Evolutionary conservation across 1,140 invertebrate genomes (phyloP).

Genomic region (Lepidurus couesii): DNA sequence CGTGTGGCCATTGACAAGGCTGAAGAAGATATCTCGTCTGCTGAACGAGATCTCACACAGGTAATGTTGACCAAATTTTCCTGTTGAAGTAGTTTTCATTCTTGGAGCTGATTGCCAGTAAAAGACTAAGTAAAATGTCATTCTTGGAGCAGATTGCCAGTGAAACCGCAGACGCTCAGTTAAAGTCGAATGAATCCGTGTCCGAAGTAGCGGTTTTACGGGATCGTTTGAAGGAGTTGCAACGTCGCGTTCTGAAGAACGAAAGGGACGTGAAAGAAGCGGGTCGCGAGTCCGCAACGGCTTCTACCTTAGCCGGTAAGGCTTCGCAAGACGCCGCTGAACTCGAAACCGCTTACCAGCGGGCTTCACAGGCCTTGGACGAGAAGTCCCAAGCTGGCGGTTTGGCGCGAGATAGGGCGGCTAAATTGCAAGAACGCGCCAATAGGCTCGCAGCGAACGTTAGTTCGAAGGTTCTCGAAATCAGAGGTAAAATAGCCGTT

Average conservation of each 20-base stretch:
- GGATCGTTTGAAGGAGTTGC: constrained; percentile 59
- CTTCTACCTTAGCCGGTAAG: constrained; percentile 52
- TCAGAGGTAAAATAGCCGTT: constrained; percentile 51
- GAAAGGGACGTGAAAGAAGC: constrained; percentile 58
- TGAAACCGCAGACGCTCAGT: constrained; percentile 66
- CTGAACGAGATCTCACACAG: constrained; percentile 64
- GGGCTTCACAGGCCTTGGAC: constrained; percentile 54
- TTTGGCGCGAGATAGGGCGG: constrained; percentile 62
- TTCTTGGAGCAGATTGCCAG: constrained; percentile 52
- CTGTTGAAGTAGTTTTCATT: background rate
- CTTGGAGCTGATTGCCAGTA: background rate
- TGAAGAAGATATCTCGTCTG: constrained; percentile 62
- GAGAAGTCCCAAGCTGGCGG: constrained; percentile 57
- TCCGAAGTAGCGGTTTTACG: constrained; percentile 61
- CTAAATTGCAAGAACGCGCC: constrained; percentile 63
- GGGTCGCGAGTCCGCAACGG: constrained; percentile 49
- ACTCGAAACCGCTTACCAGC: constrained; percentile 54
- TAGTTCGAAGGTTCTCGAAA: constrained; percentile 62
- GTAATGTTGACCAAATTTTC: constrained; percentile 41
- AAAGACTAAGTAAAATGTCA: background rate
- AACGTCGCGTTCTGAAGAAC: constrained; percentile 69
- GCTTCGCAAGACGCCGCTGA: constrained; percentile 51
- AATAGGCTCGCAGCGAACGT: constrained; percentile 69
- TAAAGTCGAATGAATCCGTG: constrained; percentile 64
- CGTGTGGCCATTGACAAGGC: constrained; percentile 71